A percentile compares a stretch with the other conserved stretches of the same genome.
Evolutionary conservation across 2,113 vertebrate species (phyloP).

Genomic region (Antigone vipio): DNA sequence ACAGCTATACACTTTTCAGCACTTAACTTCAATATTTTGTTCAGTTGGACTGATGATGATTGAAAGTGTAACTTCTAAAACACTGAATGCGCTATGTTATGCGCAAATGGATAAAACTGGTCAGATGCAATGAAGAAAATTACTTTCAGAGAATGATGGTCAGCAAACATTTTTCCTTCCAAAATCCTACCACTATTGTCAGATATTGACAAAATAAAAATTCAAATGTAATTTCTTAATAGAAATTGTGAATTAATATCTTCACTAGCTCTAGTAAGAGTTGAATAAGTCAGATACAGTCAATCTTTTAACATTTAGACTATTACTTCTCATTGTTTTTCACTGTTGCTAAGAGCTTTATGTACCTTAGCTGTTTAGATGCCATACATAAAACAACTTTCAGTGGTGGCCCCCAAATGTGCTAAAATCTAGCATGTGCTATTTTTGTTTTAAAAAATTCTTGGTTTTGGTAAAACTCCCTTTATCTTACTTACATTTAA

Average conservation of each 20-base stretch:
- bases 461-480: neutral
- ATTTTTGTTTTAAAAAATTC: neutral
- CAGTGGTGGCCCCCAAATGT: neutral
- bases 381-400: neutral
- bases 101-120: neutral
- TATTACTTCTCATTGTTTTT: neutral
- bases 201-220: neutral
- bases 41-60: neutral
- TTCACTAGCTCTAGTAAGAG: neutral
- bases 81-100: neutral
- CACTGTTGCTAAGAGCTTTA: neutral
- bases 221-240: neutral
- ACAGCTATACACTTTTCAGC: neutral
- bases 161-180: neutral
- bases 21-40: slow-evolving; percentile 9
- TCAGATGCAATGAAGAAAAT: neutral
- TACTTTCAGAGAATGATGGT: neutral
- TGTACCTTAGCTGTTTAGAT: neutral
- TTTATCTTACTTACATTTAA: neutral
- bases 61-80: slow-evolving; percentile 19
- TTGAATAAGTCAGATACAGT: neutral
- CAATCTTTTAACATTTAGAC: neutral
- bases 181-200: neutral
- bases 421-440: neutral
- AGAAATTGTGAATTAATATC: slow-evolving; percentile 12